Evolutionary conservation across 2,888 invertebrate genomes (phyloP).

Genomic region (Phytoseiulus persimilis): DNA sequence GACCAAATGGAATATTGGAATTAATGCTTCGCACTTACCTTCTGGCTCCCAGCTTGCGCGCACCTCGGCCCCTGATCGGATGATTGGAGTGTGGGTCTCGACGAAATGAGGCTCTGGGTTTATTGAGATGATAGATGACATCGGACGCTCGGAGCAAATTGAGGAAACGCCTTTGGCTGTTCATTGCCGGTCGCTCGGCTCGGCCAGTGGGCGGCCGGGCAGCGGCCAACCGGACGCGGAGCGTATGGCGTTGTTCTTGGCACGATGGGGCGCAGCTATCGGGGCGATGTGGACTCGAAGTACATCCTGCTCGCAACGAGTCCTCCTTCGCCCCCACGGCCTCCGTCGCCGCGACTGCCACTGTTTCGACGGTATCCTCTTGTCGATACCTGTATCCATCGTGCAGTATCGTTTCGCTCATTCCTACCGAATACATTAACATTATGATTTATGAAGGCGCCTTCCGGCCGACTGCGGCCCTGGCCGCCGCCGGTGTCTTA

Average conservation of each 20-base stretch:
- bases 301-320: not conserved
- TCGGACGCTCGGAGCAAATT: not conserved
- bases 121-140: not conserved
- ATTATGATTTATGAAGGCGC: slow-evolving; percentile 33
- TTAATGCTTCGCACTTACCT: not conserved
- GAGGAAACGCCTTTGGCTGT: not conserved
- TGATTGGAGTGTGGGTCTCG: not conserved
- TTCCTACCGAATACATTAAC: slow-evolving; percentile 34
- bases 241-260: not conserved
- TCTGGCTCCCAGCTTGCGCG: not conserved
- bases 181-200: not conserved
- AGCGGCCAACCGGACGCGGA: not conserved
- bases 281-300: not conserved
- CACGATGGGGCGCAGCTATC: not conserved
- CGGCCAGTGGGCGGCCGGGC: no score
- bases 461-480: slow-evolving; percentile 9
- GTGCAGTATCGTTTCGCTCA: slow-evolving; percentile 12
- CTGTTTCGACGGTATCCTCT: not conserved
- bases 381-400: not conserved
- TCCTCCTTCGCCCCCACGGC: not conserved
- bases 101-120: not conserved
- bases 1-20: not conserved
- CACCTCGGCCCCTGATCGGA: not conserved
- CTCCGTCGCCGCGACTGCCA: not conserved
- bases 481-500: not conserved